Evolutionary conservation across 2,888 invertebrate species (phyloP), one percentile per base, ranked within the genome.

Genomic region (Blomia tropicalis): DNA sequence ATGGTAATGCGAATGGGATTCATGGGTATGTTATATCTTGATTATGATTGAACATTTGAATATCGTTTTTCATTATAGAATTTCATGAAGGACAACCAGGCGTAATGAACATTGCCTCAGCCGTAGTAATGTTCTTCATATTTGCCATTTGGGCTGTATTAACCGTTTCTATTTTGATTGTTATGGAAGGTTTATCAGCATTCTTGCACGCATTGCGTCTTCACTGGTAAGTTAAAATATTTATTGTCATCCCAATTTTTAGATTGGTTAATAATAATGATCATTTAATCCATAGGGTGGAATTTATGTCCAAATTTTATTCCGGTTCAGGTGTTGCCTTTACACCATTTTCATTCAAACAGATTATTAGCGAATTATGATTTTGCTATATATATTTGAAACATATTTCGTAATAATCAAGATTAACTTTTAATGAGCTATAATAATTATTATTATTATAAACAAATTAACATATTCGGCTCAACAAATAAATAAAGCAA

Each of bases 121-220:
- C 87, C 60, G 78, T 90, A 54, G 77, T 84, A 69, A 78, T 95
- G 68, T 91, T 86, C 78, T 75, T 82, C 60, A 81, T 93, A 67
- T 99, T 98, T 78, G 85, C 85, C 64, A 82, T 85, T 70, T 99
- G 96, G 91, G 87, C 87, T 14, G 80, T 82, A 69, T 81, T 98
- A 68, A 96, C 96, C 43, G 81, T 98, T 41, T 84, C 87, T 70
- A 93, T 99, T 75, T 81, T 98, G 36, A 88, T 99, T 65, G 79
- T 96, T 58, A 99, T 99, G 98, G 98, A 99, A 79, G 98, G 98
- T 1, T 80, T 98, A 19, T 96, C 95, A 30, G 98, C 98, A 60
- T 98, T 99, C 79, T 81, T 98, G 70, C 98, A 98, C 76, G 95
- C 96, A 22, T 81, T 98, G 69, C 87, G 98, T 77, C 78, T 95